Conservation (phyloP, 35 echinoderm and acorn worm species). For the Ptychodera flava region DNA sequence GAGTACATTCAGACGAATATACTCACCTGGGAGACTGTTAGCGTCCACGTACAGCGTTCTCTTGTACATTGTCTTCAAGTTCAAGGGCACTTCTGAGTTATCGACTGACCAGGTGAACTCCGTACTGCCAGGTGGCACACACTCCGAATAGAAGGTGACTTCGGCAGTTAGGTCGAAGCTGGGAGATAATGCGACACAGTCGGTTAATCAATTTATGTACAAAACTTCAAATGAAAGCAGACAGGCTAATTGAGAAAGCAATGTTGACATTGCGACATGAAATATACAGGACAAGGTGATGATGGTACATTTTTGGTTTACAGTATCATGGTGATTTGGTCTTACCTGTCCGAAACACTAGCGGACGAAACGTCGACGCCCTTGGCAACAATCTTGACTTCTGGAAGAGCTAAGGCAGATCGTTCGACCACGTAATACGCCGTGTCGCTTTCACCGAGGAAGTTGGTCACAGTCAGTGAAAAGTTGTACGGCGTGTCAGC, state of each 20-base stretch:
- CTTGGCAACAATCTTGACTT: slow-evolving; percentile 55
- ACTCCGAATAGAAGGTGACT: slow-evolving; percentile 74
- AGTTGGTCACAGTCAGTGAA: slow-evolving; percentile 66
- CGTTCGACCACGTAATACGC: slow-evolving; percentile 42
- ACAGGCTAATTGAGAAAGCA: too few relatives aligned
- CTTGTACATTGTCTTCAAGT: slow-evolving; percentile 69
- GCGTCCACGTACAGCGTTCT: slow-evolving; percentile 45
- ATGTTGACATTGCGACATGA: too few relatives aligned
- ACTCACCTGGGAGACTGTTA: slow-evolving; percentile 67
- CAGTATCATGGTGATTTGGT: too few relatives aligned
- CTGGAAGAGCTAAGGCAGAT: slow-evolving; percentile 45
- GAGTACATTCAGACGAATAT: too few relatives aligned
- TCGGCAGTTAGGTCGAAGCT: slow-evolving; percentile 71
- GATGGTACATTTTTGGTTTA: too few relatives aligned
- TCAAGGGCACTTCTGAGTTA: slow-evolving; percentile 60
- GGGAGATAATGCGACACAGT: background rate
- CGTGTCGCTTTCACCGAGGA: slow-evolving; percentile 49
- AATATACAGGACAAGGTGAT: too few relatives aligned
- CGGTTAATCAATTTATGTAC: too few relatives aligned
- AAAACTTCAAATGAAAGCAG: too few relatives aligned
- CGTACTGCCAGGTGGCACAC: slow-evolving; percentile 74
- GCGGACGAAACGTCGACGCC: slow-evolving; percentile 47
- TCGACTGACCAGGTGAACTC: slow-evolving; percentile 79
- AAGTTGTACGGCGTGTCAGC: slow-evolving; percentile 62
- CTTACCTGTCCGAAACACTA: slow-evolving; percentile 65